A percentile compares a stretch with the other conserved stretches of the same genome.
Conservation (phyloP, 2,797 vertebrate genomes). For the Gastrophryne carolinensis region DNA sequence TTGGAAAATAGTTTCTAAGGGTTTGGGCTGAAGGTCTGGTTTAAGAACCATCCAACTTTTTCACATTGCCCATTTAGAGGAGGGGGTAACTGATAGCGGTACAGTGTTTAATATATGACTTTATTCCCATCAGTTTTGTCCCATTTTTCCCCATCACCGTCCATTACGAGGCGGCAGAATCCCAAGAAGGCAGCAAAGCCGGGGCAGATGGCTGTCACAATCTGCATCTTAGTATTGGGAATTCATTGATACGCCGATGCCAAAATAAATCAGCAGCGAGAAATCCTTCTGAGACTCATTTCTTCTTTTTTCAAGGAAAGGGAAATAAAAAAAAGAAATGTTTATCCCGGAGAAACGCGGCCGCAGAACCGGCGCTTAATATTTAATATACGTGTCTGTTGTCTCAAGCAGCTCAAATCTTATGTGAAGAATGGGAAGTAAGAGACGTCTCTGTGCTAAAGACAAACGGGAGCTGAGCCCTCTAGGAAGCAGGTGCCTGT, state of each 20-base stretch:
- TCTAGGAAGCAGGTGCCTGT: too few species aligned
- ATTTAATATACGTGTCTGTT: conserved; percentile 23
- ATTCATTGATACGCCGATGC: conserved; percentile 51
- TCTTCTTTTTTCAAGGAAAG: conserved; percentile 40
- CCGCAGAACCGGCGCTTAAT: conserved; percentile 16
- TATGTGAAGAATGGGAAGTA: neutral
- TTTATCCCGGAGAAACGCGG: conserved; percentile 9
- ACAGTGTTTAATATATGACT: too few species aligned
- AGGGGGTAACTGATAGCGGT: too few species aligned
- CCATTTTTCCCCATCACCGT: conserved; percentile 61
- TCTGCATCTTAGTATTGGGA: conserved; percentile 46
- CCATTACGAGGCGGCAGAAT: conserved; percentile 60
- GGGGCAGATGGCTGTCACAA: conserved; percentile 65
- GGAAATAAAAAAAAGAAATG: conserved; percentile 35
- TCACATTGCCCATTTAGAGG: too few species aligned
- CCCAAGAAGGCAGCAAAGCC: conserved; percentile 60
- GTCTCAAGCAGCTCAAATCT: neutral
- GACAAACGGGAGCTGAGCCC: too few species aligned
- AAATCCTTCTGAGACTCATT: conserved; percentile 43
- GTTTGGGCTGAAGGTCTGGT: too few species aligned
- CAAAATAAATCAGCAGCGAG: conserved; percentile 43
- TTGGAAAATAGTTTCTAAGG: too few species aligned
- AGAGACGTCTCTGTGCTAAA: neutral
- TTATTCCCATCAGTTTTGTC: neutral
- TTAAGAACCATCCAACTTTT: too few species aligned